A percentile compares a stretch with the other conserved stretches of the same genome.
Evolutionary conservation across 2,113 vertebrate genomes (phyloP).

Genomic region (Motacilla alba): DNA sequence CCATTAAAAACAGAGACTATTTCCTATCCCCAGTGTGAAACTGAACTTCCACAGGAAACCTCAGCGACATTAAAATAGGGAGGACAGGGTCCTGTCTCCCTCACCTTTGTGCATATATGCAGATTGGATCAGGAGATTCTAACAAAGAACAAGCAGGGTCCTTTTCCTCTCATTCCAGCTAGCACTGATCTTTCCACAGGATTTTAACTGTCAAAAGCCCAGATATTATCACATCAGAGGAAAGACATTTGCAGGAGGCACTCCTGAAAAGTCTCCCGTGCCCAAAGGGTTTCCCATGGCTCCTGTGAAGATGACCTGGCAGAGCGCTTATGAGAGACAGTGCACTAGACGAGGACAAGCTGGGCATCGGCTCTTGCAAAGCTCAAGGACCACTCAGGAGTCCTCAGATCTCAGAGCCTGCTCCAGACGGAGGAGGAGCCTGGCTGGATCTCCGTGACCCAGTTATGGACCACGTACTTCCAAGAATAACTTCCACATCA

Average conservation of each 20-base stretch:
- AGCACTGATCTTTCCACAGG: not conserved
- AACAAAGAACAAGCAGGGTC: not conserved
- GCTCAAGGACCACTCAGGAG: not conserved
- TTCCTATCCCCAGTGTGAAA: not conserved
- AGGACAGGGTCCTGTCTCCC: not conserved
- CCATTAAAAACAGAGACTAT: not conserved
- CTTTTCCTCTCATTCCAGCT: not conserved
- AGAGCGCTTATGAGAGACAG: not conserved
- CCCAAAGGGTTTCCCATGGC: fast-evolving
- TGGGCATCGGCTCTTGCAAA: fast-evolving
- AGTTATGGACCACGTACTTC: slow-evolving; percentile 44
- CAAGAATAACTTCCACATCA: slow-evolving; percentile 62
- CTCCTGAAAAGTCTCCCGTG: not conserved
- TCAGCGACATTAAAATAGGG: not conserved
- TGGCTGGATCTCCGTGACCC: slow-evolving; percentile 42
- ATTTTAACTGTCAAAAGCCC: not conserved
- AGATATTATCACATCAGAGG: not conserved
- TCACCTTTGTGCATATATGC: not conserved
- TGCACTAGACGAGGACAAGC: fast-evolving
- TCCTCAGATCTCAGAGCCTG: not conserved
- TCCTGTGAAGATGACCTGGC: not conserved
- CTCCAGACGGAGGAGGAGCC: slow-evolving; percentile 46
- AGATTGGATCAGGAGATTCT: not conserved
- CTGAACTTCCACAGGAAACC: not conserved
- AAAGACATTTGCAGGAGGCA: not conserved